phyloP scores from a whole-genome alignment of 2,113 vertebrate species.

The Oreotrochilus melanogaster region DNA sequence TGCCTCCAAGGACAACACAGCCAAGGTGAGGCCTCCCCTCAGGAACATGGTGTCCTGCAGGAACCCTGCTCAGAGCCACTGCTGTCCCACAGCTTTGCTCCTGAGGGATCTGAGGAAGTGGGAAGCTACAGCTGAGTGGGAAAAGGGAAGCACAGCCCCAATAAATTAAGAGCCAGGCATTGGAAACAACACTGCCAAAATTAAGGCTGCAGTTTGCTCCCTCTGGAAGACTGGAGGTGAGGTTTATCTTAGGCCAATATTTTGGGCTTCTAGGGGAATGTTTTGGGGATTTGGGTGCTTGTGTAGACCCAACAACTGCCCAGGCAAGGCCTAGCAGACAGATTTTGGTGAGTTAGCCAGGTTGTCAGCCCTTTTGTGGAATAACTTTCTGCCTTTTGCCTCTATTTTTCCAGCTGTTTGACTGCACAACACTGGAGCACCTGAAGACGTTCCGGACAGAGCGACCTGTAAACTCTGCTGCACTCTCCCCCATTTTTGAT shows the following conservation, averaged over 20 bases:
- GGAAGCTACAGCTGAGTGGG: neutral
- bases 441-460: constrained; percentile 95
- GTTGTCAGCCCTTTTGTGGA: neutral
- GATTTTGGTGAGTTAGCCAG: accelerated
- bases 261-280: neutral
- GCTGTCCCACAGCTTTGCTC: accelerated
- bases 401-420: constrained; percentile 85
- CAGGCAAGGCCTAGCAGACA: neutral
- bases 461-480: constrained; percentile 94
- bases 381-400: neutral
- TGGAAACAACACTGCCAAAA: accelerated
- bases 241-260: neutral
- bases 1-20: constrained; percentile 94
- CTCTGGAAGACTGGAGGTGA: neutral
- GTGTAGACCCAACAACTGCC: accelerated
- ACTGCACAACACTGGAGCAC: constrained; percentile 88
- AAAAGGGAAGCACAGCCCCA: accelerated
- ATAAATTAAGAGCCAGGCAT: accelerated
- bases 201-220: accelerated
- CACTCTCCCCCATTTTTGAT: constrained; percentile 94
- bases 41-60: neutral
- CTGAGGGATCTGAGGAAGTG: neutral
- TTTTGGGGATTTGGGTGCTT: neutral
- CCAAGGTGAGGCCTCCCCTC: constrained; percentile 83
- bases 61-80: neutral